Base-by-base conservation (phyloP, 2,888 invertebrate genomes). In the Epistrophe eligans region DNA sequence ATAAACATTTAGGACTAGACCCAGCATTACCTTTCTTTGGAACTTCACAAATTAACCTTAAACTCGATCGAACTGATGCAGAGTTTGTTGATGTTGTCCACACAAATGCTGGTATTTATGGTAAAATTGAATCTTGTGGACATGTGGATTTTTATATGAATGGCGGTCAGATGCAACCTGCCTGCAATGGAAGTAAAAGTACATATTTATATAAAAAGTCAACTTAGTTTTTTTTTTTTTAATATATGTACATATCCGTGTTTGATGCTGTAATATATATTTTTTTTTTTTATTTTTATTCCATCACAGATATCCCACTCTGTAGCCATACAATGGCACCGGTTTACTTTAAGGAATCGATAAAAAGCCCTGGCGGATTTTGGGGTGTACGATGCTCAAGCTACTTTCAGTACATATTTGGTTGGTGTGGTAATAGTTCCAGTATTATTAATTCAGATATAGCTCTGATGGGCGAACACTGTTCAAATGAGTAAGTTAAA, bases 101-200 rank as follows among this genome's bases (percentile, higher is more conserved):
- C 89, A 94, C 95, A 4, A 94, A 94, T 89, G 94, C 95, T 0
- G 94, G 95, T 48, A 91, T 94, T 6, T 94, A 95, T 88, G 95
- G 95, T 0, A 94, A 95, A 89, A 91, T 94, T 24, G 94, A 94
- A 88, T 91, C 93, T 0, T 92, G 93, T 72, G 95, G 95, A 0
- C 95, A 95, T 89, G 93, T 94, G 0, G 95, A 95, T 90, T 95
- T 95, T 90, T 95, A 95, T 89, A 90, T 93, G n/a, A 95, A 95
- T 90, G 95, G 95, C 9, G 90, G 90, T 15, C 89, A 89, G 60
- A 28, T 82, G 10, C 90, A 90, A 70, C 90, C 90, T 10, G 72
- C 77, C 0, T 90, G 90, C 57, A 84, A 89, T 70, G 73, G 58
- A n/a, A 70, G 82, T 52, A 88, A 82, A 73, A 90, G 90, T 90